Evolutionary conservation across 1,140 invertebrate genomes (phyloP).

Genomic region (Neodiprion virginianus): DNA sequence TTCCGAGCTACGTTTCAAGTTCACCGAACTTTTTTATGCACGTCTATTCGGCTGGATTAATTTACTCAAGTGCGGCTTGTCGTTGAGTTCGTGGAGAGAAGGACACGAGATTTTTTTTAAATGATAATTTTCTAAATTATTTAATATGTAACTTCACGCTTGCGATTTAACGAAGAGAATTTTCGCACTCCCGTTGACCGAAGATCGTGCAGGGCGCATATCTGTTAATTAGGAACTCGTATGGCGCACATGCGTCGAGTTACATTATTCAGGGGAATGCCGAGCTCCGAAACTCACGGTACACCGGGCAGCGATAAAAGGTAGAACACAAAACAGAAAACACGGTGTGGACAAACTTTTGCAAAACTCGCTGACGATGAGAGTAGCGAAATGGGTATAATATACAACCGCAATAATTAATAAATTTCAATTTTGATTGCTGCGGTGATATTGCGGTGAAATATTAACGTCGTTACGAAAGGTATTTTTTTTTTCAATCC

Average conservation of each 20-base stretch:
- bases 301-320: neutral
- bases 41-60: no score
- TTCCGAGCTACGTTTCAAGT: no score
- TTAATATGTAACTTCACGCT: no score
- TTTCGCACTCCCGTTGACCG: neutral
- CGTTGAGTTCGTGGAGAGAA: no score
- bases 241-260: neutral
- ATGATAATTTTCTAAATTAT: no score
- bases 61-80: no score
- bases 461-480: no score
- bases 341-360: neutral
- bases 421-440: neutral
- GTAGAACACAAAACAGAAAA: neutral
- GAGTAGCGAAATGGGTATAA: neutral
- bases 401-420: neutral
- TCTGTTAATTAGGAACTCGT: constrained; percentile 1
- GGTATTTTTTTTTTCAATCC: no score
- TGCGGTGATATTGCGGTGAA: neutral
- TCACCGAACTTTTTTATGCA: no score
- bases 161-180: no score
- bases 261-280: neutral
- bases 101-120: no score
- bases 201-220: neutral
- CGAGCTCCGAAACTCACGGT: neutral
- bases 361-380: neutral